These are phyloP conservation scores for Meandrina meandrites DNA, from an alignment of 92 coral and sea anemone genomes.

Conservation along the genomic window DNA sequence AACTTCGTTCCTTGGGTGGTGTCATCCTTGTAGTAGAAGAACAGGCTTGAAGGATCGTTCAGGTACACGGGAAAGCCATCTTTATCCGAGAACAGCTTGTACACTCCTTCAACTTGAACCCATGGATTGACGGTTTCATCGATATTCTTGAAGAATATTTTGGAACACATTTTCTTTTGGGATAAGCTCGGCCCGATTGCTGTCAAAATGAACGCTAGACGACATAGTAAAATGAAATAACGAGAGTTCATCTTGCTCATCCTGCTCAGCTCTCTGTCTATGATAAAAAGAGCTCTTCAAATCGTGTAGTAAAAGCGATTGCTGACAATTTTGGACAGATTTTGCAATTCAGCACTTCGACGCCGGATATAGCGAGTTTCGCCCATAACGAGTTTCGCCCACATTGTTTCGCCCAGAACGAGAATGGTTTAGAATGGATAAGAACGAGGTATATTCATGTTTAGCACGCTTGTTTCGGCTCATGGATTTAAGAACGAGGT, in stretches of 20 bases:
- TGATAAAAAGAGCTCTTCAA: not conserved
- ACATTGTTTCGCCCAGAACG: no score
- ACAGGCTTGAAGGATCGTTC: conserved; percentile 42
- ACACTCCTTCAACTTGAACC: conserved; percentile 64
- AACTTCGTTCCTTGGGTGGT: conserved; percentile 20
- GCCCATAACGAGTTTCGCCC: no score
- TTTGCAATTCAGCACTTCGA: not conserved
- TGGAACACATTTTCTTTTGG: conserved; percentile 47
- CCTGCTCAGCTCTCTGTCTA: not conserved
- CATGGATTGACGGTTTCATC: conserved; percentile 38
- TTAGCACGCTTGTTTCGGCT: no score
- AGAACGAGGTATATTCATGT: no score
- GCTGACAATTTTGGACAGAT: not conserved
- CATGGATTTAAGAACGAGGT: no score
- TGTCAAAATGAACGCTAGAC: not conserved
- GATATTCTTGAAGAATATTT: conserved; percentile 52
- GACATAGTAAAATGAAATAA: not conserved
- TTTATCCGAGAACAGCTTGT: conserved; percentile 29
- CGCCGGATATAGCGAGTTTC: no score
- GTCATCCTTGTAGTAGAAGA: conserved; percentile 50
- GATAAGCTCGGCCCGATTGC: conserved; percentile 3
- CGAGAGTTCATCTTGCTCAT: not conserved
- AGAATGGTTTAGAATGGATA: no score
- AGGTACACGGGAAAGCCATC: conserved; percentile 50
- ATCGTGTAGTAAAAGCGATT: not conserved